Evolutionary conservation across 2,888 invertebrate species (phyloP), one percentile per base, ranked within the genome.

Genomic region (Microctonus brassicae): DNA sequence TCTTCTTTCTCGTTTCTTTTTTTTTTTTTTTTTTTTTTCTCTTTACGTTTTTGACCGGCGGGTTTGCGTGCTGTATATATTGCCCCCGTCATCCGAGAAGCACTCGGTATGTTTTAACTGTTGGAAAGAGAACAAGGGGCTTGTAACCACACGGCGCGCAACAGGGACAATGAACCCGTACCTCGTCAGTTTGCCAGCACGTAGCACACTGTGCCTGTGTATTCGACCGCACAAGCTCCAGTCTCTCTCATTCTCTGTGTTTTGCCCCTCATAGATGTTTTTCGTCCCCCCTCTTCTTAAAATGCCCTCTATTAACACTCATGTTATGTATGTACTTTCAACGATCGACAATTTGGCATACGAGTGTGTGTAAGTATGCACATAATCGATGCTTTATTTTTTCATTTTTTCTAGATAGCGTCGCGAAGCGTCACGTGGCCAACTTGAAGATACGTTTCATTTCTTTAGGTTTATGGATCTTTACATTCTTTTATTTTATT

Each of bases 91-190:
- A 20, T 1, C 20, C 47, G 17, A n/a, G 1, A n/a, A 7, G 17
- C 17, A 17, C 47, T 17, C 47, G 7, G 47, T 47, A 47, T 20
- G 34, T 42, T 33, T 62, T 24, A 22, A 62, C 17, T 13, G 24
- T 34, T 47, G n/a, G 36, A 20, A 17, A 42, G 57, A 39, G 29
- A 55, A 52, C n/a, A 53, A 60, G 60, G 60, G 60, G 52, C 22
- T 47, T 52, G 58, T 24, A 39, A 39, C 11, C 26, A 66, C 36
- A 70, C 61, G 60, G 65, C 39, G 47, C 39, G 62, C 74, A 77
- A 77, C 69, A 76, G 79, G 85, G 83, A 85, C 88, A 88, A 87
- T 88, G 88, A 88, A 88, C 88, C 82, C 85, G 82, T 75, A 78
- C 79, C 80, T 80, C 78, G 81, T 80, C 81, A 79, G 79, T 42